Evolutionary conservation across 2,888 invertebrate species (phyloP), one percentile per base, ranked within the genome.

Genomic region (Acheta domesticus): DNA sequence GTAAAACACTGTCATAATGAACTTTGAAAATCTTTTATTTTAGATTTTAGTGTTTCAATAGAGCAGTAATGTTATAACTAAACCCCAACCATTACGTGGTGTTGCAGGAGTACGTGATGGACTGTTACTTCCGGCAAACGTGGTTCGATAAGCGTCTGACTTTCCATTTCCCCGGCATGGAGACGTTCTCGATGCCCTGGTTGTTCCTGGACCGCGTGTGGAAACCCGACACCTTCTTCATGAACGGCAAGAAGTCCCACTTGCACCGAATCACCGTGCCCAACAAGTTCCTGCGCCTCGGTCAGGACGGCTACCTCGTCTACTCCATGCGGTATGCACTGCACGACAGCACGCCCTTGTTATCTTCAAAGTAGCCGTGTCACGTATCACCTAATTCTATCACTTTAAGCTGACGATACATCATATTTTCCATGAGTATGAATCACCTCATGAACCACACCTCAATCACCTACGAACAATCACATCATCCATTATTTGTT

Each of bases 171-270:
- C 82, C 83, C 1, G 84, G 84, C 12, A 78, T 84, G 23, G 83
- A 84, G 5, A 86, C 86, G 81, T 86, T 90, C 76, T 88, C 89
- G 0, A 86, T 90, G 83, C 89, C 89, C 76, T 89, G 89, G 86
- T 86, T 88, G 49, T 89, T 90, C 84, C 84, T 91, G 80, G 88
- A 89, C 82, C 87, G 87, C 82, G 88, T 91, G 19, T 91, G 91
- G 91, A 89, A 89, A 82, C 90, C 90, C 0, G 90, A 90, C 84
- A 90, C 90, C 1, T 90, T 87, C 83, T 88, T 90, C 84, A 85
- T 88, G 81, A 90, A 90, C 83, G 89, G 89, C 2, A 88, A 88
- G 82, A 86, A 87, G 50, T 89, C 89, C 2, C 88, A 89, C 82
- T 86, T 90, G 23, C 90, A 90, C 84, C 87, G 87, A 77, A 89